Base-by-base conservation (phyloP, 2,888 invertebrate species). In the Pelosia muscerda region DNA sequence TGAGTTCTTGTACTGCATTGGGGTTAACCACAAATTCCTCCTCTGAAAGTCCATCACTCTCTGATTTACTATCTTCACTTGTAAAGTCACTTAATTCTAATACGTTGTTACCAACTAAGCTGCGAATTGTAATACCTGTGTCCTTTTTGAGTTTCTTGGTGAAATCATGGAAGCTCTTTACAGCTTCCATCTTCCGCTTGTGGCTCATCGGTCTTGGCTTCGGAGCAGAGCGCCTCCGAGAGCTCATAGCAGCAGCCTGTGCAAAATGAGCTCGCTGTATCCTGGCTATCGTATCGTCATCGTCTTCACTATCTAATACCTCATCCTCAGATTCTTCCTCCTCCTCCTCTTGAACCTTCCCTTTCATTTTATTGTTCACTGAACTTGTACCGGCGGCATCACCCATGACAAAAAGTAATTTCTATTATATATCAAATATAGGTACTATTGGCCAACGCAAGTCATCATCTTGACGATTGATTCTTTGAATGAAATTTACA, bases 101-200 rank as follows among this genome's bases (percentile, higher is more conserved):
- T 72, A 95, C 84, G 82, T 94, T 92, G 77, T 92, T 92, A 72
- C 95, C 95, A 72, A 93, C 93, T 86, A 95, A 89, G 77, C 95
- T 93, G 73, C 93, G 91, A 75, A 95, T 95, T 68, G 89, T 88
- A 78, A 95, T 92, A 74, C 95, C 95, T 75, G 95, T 95, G 86
- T 95, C 95, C 82, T 95, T 90, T 84, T 95, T 95, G 25, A 95
- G 89, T 86, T 93, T 95, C 83, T 95, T 95, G 9, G 95, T 95
- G 78, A 95, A 95, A 78, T 95, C 88, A 76, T 95, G 95, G 76
- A 95, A 95, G 74, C 86, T 92, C 86, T 91, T 95, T 11, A 95
- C 94, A 38, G 95, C 95, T 89, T 95, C 95, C 87, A 95, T 87
- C 86, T 95, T 95, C 69, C 95, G 86, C 82, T 95, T 95, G 67